These are phyloP conservation scores for Sparidentex hasta DNA, from an alignment of 2,797 vertebrate species.

Conservation along the genomic window DNA sequence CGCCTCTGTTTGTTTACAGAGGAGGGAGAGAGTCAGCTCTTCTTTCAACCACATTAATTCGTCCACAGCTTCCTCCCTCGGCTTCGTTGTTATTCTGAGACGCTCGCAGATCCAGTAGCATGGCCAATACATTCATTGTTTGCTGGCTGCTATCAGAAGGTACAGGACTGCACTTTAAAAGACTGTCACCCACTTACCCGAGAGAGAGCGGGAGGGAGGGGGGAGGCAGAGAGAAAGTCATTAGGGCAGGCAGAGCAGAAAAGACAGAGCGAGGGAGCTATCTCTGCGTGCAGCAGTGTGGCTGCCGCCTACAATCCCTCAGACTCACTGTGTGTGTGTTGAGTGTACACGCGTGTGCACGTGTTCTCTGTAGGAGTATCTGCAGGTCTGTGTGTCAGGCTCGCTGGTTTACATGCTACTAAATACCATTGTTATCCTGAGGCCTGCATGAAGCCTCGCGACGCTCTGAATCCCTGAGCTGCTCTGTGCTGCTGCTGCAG, in stretches of 20 bases:
- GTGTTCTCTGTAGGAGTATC: constrained; percentile 1
- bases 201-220: not conserved
- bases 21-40: not conserved
- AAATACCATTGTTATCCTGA: constrained; percentile 4
- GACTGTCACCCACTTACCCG: constrained; percentile 47
- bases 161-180: constrained; percentile 56
- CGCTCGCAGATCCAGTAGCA: constrained; percentile 15
- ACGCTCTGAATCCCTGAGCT: not conserved
- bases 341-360: constrained; percentile 9
- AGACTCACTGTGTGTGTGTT: not conserved
- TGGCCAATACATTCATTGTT: constrained; percentile 50
- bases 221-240: constrained; percentile 21
- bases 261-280: constrained; percentile 21
- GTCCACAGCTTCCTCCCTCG: constrained; percentile 8
- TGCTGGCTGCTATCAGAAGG: constrained; percentile 39
- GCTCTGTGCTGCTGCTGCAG: constrained; percentile 2
- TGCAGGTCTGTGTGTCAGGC: constrained; percentile 16
- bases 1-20: constrained; percentile 24
- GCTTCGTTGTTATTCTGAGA: constrained; percentile 45
- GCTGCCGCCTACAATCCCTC: constrained; percentile 26
- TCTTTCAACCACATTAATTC: constrained; percentile 40
- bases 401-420: constrained; percentile 24
- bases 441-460: constrained; percentile 35
- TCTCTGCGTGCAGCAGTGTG: constrained; percentile 20
- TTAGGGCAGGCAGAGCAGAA: constrained; percentile 21